Conservation (phyloP, 2,797 vertebrate genomes). For the Danionella dracula region DNA sequence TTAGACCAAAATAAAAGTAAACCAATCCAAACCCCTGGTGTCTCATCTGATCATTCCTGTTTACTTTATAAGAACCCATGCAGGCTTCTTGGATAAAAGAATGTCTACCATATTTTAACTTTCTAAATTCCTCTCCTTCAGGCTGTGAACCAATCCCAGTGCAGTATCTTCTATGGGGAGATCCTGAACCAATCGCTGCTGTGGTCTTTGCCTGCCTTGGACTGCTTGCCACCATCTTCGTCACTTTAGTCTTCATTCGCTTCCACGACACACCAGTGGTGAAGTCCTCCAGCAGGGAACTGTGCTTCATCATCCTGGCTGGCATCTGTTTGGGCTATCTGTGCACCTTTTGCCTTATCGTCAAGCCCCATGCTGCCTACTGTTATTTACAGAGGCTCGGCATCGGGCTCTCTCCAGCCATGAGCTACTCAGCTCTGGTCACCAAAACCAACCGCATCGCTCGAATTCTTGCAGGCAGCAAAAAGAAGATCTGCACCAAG, state of each 20-base stretch:
- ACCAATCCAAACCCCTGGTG: too few species aligned
- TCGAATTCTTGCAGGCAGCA: slow-evolving; percentile 95
- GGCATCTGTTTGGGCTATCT: slow-evolving; percentile 95
- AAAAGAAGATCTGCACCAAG: slow-evolving; percentile 99
- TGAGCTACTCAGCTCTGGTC: slow-evolving; percentile 97
- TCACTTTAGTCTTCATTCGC: slow-evolving; percentile 88
- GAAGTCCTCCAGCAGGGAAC: slow-evolving; percentile 95
- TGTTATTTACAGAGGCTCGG: slow-evolving; percentile 95
- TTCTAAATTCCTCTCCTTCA: slow-evolving; percentile 45
- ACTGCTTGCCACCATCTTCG: slow-evolving; percentile 90
- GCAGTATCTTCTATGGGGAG: slow-evolving; percentile 91
- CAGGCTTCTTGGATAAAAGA: too few species aligned
- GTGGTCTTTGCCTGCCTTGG: slow-evolving; percentile 94
- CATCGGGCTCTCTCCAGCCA: slow-evolving; percentile 94
- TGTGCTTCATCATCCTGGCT: slow-evolving; percentile 96
- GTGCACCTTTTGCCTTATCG: slow-evolving; percentile 96
- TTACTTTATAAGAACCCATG: too few species aligned
- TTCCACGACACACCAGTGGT: slow-evolving; percentile 97
- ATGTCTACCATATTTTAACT: too few species aligned
- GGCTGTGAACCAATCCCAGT: slow-evolving; percentile 93
- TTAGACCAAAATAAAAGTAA: too few species aligned
- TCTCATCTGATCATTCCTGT: too few species aligned
- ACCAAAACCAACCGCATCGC: slow-evolving; percentile 98
- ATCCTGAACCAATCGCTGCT: slow-evolving; percentile 96
- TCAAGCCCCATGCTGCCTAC: slow-evolving; percentile 88